phyloP scores from a whole-genome alignment of 2,888 invertebrate genomes.

The Parthenolecanium corni region DNA sequence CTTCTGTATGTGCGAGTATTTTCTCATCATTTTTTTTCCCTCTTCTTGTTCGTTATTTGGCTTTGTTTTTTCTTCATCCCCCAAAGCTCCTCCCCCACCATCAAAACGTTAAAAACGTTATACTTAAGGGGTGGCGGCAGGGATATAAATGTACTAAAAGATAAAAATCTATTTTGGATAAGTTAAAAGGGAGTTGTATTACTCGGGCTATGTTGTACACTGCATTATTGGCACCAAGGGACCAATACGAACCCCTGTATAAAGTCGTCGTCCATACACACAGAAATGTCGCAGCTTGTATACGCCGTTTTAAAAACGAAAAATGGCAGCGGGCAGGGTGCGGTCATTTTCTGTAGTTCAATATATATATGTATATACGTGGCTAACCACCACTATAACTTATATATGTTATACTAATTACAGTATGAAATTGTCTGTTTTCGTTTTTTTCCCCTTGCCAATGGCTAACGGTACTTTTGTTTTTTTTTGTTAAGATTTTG shows the following conservation, averaged over 20 bases:
- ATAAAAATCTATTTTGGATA: conserved; percentile 29
- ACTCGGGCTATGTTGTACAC: conserved; percentile 11
- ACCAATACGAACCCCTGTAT: conserved; percentile 14
- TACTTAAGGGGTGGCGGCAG: neutral
- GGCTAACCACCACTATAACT: too few species aligned
- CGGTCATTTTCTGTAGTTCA: conserved; percentile 12
- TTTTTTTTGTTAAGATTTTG: too few species aligned
- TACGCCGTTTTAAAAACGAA: conserved; percentile 4
- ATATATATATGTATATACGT: too few species aligned
- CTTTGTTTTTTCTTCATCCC: neutral
- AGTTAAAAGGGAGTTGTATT: conserved; percentile 14
- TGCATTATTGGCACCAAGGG: conserved; percentile 20
- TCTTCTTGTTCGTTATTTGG: neutral
- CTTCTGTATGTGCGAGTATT: neutral
- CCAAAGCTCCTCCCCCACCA: too few species aligned
- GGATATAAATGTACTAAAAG: conserved; percentile 8
- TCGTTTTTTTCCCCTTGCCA: too few species aligned
- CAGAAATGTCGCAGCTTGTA: conserved; percentile 23
- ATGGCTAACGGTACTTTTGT: too few species aligned
- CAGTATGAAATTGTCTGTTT: too few species aligned
- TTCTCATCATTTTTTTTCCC: neutral
- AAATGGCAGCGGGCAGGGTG: conserved; percentile 9
- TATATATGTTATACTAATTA: too few species aligned
- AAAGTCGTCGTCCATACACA: conserved; percentile 19
- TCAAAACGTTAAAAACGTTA: too few species aligned